Base-by-base conservation (phyloP, 2,797 vertebrate species). In the Lutjanus argentimaculatus region DNA sequence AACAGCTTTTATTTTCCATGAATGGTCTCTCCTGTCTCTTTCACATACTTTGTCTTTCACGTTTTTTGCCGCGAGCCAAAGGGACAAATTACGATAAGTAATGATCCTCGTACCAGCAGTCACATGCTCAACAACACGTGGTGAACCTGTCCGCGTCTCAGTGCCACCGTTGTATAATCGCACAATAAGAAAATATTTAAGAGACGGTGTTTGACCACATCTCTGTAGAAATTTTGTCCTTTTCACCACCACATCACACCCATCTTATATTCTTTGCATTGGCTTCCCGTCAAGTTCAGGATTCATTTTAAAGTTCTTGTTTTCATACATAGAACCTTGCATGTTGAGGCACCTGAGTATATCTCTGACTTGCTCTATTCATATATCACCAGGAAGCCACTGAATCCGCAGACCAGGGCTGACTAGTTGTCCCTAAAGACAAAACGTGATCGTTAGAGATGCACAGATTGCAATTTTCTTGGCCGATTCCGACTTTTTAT, bases 11-110 rank as follows among this genome's bases (percentile, higher is more conserved):
- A 1, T 61, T 72, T 52, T 25, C 16, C 12, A 22, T 15, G 7
- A 17, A n/a, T 17, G 51, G 36, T 48, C 6, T 45, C 11, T 72
- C 19, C 10, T 19, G 2, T 67, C 55, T 40, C 72, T 53, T 42
- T 74, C 74, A 46, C 46, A 56, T 48, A 30, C n/a, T 58, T 48
- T 11, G 36, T 12, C 55, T 45, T 62, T 63, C 22, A 21, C 15
- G 48, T 7, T 14, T 16, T 22, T 56, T 64, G 53, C 53, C 0
- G 7, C 9, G 66, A 77, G 61, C 55, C 59, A 51, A 19, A 66
- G 12, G 21, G 15, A 19, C 36, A 75, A 17, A 43, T 42, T 19
- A n/a, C 45, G 46, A 79, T 48, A 11, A 68, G 40, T 10, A 59
- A 64, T n/a, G 6, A 75, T 62, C 48, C 30, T 22, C 19, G 10